These are phyloP conservation scores for Suncus etruscus DNA, from an alignment of 2,113 vertebrate genomes.

Conservation along the genomic window DNA sequence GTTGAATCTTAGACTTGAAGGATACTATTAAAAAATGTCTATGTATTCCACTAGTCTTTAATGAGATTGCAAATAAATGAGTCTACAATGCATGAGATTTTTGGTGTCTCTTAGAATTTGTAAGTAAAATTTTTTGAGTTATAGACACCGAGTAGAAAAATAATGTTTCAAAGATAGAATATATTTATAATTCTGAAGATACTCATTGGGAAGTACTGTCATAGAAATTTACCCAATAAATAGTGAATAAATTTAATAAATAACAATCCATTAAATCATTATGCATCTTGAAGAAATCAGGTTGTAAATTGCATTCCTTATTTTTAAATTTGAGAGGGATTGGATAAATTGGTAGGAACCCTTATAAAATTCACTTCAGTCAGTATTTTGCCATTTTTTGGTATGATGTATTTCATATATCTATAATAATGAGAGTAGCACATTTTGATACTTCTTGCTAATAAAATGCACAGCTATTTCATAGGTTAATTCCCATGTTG, in stretches of 20 bases:
- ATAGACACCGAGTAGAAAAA: constrained; percentile 10
- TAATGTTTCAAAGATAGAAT: constrained; percentile 56
- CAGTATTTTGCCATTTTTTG: constrained; percentile 32
- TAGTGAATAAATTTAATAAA: constrained; percentile 52
- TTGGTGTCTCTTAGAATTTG: constrained; percentile 43
- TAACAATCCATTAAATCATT: background rate
- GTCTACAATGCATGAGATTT: constrained; percentile 32
- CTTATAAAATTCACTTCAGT: constrained; percentile 35
- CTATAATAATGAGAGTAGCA: constrained; percentile 60
- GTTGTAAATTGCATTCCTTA: constrained; percentile 47
- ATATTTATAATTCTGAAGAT: constrained; percentile 55
- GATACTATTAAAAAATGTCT: constrained; percentile 40
- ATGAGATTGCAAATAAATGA: constrained; percentile 54
- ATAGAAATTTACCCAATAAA: constrained; percentile 53
- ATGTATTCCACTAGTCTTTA: background rate
- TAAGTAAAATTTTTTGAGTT: constrained; percentile 54
- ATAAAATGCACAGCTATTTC: constrained; percentile 53
- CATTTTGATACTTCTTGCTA: constrained; percentile 64
- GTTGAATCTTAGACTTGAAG: constrained; percentile 6
- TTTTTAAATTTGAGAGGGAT: background rate
- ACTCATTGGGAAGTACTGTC: constrained; percentile 23
- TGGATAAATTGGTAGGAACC: background rate
- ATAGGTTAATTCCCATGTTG: constrained; percentile 53
- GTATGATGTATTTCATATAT: constrained; percentile 62
- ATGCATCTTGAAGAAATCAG: background rate